Evolutionary conservation across 2,888 invertebrate genomes (phyloP).

Genomic region (Oxytorus armatus): DNA sequence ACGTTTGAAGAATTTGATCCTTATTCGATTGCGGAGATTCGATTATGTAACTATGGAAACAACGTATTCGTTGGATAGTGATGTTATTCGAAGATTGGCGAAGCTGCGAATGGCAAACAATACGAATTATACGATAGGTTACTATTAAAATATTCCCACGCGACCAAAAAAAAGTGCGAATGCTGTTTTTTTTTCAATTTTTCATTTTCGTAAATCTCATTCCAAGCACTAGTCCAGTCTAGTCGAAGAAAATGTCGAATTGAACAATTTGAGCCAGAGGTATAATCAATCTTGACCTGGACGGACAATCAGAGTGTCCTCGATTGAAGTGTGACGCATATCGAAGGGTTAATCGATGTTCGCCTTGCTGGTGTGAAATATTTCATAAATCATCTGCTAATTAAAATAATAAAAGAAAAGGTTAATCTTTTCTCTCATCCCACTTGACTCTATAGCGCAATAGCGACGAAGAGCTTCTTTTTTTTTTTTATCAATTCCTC

Average conservation of each 20-base stretch:
- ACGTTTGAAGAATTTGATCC: too few species aligned
- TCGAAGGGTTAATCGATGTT: slow-evolving; percentile 1
- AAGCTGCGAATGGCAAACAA: too few species aligned
- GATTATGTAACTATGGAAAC: too few species aligned
- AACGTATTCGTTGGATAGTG: too few species aligned
- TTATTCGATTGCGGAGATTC: too few species aligned
- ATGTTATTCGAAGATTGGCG: too few species aligned
- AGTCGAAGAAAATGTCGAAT: background rate
- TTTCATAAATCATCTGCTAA: slow-evolving; percentile 5
- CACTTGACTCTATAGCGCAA: slow-evolving; percentile 14
- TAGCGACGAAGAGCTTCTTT: background rate
- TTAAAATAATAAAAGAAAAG: slow-evolving; percentile 16
- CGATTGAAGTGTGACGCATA: slow-evolving; percentile 12
- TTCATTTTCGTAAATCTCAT: background rate
- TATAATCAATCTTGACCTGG: background rate
- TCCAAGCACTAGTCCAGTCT: background rate
- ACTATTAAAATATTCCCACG: background rate
- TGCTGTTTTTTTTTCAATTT: too few species aligned
- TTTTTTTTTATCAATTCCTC: slow-evolving; percentile 18
- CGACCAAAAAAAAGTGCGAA: background rate
- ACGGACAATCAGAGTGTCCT: background rate
- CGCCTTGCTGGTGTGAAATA: slow-evolving; percentile 10
- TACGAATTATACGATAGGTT: too few species aligned
- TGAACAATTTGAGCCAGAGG: background rate
- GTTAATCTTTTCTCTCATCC: slow-evolving; percentile 10